These are phyloP conservation scores for Drosophila repleta DNA, from an alignment of 1,140 invertebrate genomes.

Conservation along the genomic window DNA sequence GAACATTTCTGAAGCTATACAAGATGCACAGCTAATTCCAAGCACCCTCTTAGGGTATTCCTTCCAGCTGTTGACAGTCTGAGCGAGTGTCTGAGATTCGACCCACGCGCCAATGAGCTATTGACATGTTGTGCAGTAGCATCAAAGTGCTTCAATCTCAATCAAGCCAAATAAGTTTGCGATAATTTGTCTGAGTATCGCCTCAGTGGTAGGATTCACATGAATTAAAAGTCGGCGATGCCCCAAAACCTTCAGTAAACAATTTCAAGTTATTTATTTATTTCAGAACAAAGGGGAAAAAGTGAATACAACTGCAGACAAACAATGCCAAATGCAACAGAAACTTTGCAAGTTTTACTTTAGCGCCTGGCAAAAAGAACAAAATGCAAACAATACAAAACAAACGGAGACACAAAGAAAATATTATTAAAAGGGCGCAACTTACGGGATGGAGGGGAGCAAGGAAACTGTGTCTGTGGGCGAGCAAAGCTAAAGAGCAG, in stretches of 20 bases:
- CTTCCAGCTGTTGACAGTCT: background rate
- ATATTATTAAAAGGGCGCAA: constrained; percentile 44
- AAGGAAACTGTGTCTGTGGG: constrained; percentile 34
- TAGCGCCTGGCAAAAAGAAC: constrained; percentile 21
- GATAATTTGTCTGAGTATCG: constrained; percentile 62
- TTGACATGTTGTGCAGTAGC: constrained; percentile 40
- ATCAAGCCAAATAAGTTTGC: constrained; percentile 57
- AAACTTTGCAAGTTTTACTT: constrained; percentile 42
- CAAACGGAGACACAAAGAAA: constrained; percentile 46
- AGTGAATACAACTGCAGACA: constrained; percentile 23
- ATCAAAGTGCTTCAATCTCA: constrained; percentile 48
- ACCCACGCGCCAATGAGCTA: constrained; percentile 40
- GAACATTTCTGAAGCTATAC: too few relatives aligned
- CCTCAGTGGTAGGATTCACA: constrained; percentile 27
- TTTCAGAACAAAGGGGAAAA: constrained; percentile 12
- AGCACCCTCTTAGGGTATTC: constrained; percentile 6
- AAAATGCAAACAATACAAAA: constrained; percentile 65
- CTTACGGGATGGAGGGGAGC: background rate
- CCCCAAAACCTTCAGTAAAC: constrained; percentile 33
- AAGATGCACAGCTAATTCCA: background rate
- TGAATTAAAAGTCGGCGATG: constrained; percentile 60
- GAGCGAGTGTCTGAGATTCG: constrained; percentile 20
- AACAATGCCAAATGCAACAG: constrained; percentile 51
- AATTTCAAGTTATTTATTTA: constrained; percentile 66
- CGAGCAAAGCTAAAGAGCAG: constrained; percentile 28